phyloP scores from a whole-genome alignment of 2,113 vertebrate species.

The Pterophyllum scalare region DNA sequence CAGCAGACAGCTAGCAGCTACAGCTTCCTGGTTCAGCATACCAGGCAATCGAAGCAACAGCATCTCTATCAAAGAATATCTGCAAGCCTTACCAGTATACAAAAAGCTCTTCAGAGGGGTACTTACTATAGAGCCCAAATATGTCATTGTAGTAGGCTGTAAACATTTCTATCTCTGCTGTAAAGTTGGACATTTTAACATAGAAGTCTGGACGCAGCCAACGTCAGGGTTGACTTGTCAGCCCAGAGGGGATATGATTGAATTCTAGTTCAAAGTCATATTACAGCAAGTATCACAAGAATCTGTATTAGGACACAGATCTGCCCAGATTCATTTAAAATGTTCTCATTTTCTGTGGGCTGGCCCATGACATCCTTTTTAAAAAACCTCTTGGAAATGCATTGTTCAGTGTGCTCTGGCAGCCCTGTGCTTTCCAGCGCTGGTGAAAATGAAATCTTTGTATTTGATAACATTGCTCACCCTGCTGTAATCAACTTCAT shows the following conservation, averaged over 20 bases:
- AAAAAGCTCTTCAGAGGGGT: neutral
- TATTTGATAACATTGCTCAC: neutral
- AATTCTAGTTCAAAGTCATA: too few species aligned
- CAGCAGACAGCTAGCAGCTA: neutral
- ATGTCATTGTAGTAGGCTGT: neutral
- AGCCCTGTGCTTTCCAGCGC: too few species aligned
- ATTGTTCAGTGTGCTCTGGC: neutral
- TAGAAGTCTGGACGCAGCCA: neutral
- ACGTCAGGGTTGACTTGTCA: neutral
- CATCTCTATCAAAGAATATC: neutral
- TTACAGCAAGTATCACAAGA: neutral
- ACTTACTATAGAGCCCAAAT: neutral
- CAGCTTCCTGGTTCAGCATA: neutral
- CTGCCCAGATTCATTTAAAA: neutral
- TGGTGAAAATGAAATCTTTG: too few species aligned
- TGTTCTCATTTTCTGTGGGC: too few species aligned
- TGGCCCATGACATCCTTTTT: neutral
- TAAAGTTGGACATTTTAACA: neutral
- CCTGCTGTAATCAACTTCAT: neutral
- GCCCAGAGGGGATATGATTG: neutral
- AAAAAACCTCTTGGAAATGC: neutral
- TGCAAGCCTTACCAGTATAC: fast-evolving
- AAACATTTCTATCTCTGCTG: neutral
- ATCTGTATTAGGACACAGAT: too few species aligned
- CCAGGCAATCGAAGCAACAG: neutral